Conservation (phyloP, 1,140 invertebrate genomes). For the Drosophila sp. region DNA sequence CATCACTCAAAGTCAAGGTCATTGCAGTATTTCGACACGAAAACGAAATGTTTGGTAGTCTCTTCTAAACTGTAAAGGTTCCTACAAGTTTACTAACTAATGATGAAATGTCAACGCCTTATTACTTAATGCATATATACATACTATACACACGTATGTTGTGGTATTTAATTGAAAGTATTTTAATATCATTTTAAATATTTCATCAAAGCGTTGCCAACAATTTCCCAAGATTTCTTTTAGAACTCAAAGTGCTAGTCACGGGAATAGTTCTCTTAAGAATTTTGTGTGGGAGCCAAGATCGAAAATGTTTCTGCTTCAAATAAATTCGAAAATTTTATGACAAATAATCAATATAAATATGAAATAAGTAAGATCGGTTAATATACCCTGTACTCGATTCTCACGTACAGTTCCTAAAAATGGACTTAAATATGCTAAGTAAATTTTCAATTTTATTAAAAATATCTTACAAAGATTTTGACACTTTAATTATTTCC, state of each 20-base stretch:
- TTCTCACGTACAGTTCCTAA: no score
- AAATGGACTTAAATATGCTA: no score
- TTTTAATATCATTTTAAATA: slow-evolving; percentile 39
- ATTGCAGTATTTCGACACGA: slow-evolving; percentile 6
- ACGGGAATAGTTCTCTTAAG: background rate
- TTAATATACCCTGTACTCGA: background rate
- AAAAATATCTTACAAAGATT: no score
- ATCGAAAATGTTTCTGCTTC: background rate
- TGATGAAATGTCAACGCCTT: slow-evolving; percentile 52
- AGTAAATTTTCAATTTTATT: no score
- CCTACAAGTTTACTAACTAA: background rate
- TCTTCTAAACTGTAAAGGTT: slow-evolving; percentile 2
- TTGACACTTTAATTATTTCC: no score
- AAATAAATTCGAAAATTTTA: background rate
- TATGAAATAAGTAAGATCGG: background rate
- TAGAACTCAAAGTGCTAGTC: background rate
- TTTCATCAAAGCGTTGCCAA: slow-evolving; percentile 24
- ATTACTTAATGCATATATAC: slow-evolving; percentile 31
- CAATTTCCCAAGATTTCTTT: slow-evolving; percentile 14
- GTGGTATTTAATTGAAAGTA: slow-evolving; percentile 22
- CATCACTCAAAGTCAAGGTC: slow-evolving; percentile 61
- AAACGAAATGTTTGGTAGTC: slow-evolving; percentile 15
- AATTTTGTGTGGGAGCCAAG: background rate
- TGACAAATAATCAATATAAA: background rate
- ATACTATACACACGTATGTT: slow-evolving; percentile 4